phyloP scores from a whole-genome alignment of 1,140 invertebrate genomes.

The Bilobella aurantiaca region DNA sequence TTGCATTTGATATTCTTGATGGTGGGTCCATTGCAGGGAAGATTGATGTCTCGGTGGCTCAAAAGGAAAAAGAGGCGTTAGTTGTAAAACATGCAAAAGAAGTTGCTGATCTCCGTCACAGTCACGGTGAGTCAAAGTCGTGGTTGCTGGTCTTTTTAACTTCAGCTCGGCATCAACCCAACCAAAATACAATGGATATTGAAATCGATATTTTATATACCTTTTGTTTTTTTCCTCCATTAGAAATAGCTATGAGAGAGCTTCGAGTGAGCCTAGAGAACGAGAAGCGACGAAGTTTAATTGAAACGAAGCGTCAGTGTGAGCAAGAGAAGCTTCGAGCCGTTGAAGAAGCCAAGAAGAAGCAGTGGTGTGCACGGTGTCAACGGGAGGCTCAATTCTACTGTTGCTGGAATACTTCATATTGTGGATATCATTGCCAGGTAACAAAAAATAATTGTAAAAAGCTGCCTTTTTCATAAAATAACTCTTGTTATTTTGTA shows the following conservation, averaged over 20 bases:
- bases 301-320: slow-evolving; percentile 50
- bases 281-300: slow-evolving; percentile 51
- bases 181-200: too few species aligned
- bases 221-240: slow-evolving; percentile 25
- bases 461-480: not conserved
- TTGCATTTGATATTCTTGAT: slow-evolving; percentile 30
- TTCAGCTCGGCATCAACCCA: too few species aligned
- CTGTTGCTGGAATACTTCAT: slow-evolving; percentile 90
- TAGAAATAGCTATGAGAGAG: slow-evolving; percentile 48
- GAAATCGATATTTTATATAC: too few species aligned
- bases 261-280: slow-evolving; percentile 53
- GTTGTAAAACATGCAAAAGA: slow-evolving; percentile 24
- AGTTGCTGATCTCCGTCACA: slow-evolving; percentile 23
- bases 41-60: slow-evolving; percentile 4
- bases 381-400: slow-evolving; percentile 76
- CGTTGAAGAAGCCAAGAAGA: slow-evolving; percentile 65
- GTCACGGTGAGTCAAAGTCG: slow-evolving; percentile 32
- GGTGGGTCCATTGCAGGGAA: slow-evolving; percentile 8
- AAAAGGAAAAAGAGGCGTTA: slow-evolving; percentile 24
- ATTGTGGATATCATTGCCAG: slow-evolving; percentile 78
- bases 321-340: slow-evolving; percentile 53
- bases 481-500: slow-evolving; percentile 27
- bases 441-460: slow-evolving; percentile 26
- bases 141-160: too few species aligned
- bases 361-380: slow-evolving; percentile 81